A percentile compares a stretch with the other conserved stretches of the same genome.
These are phyloP conservation scores for Xiphophorus maculatus DNA, from an alignment of 2,113 vertebrate genomes.

Conservation along the genomic window DNA sequence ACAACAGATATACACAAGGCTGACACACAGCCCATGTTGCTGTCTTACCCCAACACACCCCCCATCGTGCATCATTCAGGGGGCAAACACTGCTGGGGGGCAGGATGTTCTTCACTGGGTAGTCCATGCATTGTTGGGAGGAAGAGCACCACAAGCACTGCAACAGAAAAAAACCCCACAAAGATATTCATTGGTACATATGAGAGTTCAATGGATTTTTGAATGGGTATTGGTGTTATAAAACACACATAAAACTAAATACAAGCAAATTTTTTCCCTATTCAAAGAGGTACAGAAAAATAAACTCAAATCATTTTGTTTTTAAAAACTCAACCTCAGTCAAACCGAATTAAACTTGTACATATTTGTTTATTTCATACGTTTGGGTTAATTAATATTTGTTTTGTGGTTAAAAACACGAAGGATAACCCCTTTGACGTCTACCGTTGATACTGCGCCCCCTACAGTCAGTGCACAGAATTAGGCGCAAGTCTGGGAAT, in stretches of 20 bases:
- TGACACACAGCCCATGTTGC: neutral
- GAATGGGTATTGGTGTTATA: too few species aligned
- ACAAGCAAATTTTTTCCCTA: too few species aligned
- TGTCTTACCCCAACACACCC: constrained; percentile 92
- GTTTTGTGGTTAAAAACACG: neutral
- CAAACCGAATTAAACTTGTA: neutral
- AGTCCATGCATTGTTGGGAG: constrained; percentile 82
- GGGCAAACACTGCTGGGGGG: constrained; percentile 82
- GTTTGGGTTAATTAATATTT: neutral
- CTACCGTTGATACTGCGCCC: neutral
- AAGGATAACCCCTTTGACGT: neutral
- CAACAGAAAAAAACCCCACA: constrained; percentile 13
- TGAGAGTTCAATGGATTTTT: neutral
- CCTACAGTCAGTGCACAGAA: neutral
- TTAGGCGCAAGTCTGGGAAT: neutral
- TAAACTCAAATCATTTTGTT: too few species aligned
- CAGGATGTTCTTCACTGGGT: constrained; percentile 85
- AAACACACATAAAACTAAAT: too few species aligned
- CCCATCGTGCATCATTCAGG: constrained; percentile 88
- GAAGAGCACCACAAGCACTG: constrained; percentile 94
- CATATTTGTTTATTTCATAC: neutral
- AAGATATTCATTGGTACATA: neutral
- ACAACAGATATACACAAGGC: neutral
- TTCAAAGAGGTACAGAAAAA: too few species aligned
- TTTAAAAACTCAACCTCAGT: neutral